Conservation (phyloP, 2,797 vertebrate species). For the Poeciliopsis presidionis region DNA sequence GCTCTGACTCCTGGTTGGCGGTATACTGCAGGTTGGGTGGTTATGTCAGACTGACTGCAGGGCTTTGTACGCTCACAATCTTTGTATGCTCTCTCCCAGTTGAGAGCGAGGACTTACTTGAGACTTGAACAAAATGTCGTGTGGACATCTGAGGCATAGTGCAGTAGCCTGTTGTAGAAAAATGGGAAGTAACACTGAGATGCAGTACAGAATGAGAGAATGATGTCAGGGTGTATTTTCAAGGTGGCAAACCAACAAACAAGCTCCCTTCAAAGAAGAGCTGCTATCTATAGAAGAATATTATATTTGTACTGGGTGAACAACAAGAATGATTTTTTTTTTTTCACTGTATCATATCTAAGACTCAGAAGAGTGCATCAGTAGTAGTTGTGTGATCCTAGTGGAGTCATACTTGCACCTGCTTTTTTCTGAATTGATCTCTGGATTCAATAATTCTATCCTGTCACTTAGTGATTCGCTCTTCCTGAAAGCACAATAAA, state of each 20-base stretch:
- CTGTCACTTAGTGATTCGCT: neutral
- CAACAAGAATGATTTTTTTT: neutral
- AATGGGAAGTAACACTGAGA: neutral
- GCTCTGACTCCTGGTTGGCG: too few relatives aligned
- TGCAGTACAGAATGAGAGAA: neutral
- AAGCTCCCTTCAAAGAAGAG: neutral
- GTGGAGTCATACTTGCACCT: slow-evolving; percentile 30
- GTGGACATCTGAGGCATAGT: too few relatives aligned
- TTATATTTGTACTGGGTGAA: neutral
- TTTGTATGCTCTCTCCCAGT: too few relatives aligned
- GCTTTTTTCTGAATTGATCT: slow-evolving; percentile 34
- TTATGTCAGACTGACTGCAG: too few relatives aligned
- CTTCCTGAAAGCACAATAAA: neutral
- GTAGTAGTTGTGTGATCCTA: slow-evolving; percentile 34
- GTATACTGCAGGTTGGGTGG: too few relatives aligned
- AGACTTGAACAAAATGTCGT: too few relatives aligned
- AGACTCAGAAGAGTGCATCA: neutral
- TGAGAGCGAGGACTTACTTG: too few relatives aligned
- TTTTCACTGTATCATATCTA: neutral
- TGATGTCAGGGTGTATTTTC: neutral
- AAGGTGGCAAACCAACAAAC: neutral
- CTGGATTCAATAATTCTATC: slow-evolving; percentile 1
- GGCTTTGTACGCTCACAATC: too few relatives aligned
- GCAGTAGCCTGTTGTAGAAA: neutral
- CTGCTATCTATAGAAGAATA: neutral